phyloP scores from a whole-genome alignment of 2,888 invertebrate species.

The Drosophila ustulata region DNA sequence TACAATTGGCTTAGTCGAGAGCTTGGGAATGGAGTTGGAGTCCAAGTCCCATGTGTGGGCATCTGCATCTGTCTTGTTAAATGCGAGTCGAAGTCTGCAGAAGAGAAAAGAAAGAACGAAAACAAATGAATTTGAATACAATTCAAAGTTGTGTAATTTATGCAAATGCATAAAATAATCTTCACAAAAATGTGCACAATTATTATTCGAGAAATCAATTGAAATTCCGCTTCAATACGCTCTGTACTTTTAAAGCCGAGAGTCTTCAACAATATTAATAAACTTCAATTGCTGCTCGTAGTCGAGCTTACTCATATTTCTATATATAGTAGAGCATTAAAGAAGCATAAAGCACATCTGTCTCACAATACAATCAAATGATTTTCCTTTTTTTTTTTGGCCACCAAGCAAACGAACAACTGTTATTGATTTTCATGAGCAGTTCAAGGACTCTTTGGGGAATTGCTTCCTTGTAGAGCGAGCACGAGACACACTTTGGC shows the following conservation, averaged over 20 bases:
- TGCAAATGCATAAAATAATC: slow-evolving; percentile 21
- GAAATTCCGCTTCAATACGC: neutral
- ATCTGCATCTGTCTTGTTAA: slow-evolving; percentile 59
- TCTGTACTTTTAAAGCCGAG: neutral
- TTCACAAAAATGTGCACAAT: slow-evolving; percentile 9
- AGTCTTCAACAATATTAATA: neutral
- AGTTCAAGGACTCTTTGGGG: slow-evolving; percentile 13
- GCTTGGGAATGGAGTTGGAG: slow-evolving; percentile 23
- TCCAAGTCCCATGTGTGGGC: slow-evolving; percentile 51
- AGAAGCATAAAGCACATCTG: slow-evolving; percentile 11
- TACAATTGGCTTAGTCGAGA: slow-evolving; percentile 54
- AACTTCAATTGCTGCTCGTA: neutral
- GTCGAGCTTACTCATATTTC: neutral
- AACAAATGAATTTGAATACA: slow-evolving; percentile 59
- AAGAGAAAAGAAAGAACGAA: slow-evolving; percentile 17
- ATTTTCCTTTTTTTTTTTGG: slow-evolving; percentile 10
- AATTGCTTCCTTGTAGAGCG: slow-evolving; percentile 5
- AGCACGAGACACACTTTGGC: slow-evolving; percentile 3
- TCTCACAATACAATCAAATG: slow-evolving; percentile 14
- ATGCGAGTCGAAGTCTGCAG: slow-evolving; percentile 55
- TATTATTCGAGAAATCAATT: slow-evolving; percentile 9
- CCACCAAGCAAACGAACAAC: slow-evolving; percentile 17
- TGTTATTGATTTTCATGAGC: slow-evolving; percentile 34
- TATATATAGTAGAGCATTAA: slow-evolving; percentile 14
- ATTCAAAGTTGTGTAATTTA: slow-evolving; percentile 28